These are phyloP conservation scores for Myiagra hebetior DNA, from an alignment of 2,113 vertebrate genomes.

Conservation along the genomic window DNA sequence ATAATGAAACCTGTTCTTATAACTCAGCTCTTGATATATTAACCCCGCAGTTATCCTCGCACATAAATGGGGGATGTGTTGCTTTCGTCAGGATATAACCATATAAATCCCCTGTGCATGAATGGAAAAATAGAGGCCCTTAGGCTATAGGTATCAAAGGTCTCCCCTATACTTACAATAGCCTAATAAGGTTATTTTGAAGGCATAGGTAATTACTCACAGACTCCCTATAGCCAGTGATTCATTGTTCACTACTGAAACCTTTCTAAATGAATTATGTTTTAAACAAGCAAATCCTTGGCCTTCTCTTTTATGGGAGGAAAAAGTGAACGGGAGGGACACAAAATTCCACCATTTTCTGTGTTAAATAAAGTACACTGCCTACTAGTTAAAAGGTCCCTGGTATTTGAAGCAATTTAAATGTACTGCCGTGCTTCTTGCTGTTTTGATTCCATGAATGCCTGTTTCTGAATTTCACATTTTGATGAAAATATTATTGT, in stretches of 20 bases:
- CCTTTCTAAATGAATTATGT: slow-evolving; percentile 42
- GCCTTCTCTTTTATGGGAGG: not conserved
- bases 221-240: slow-evolving; percentile 13
- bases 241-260: slow-evolving; percentile 54
- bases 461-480: not conserved
- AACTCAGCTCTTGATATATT: slow-evolving; percentile 51
- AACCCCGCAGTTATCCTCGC: slow-evolving; percentile 22
- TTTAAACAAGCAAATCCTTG: slow-evolving; percentile 50
- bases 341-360: not conserved
- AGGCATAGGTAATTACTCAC: slow-evolving; percentile 41
- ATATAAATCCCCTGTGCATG: slow-evolving; percentile 43
- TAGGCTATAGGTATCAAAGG: slow-evolving; percentile 40
- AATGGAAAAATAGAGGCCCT: slow-evolving; percentile 45
- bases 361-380: not conserved
- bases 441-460: not conserved
- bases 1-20: slow-evolving; percentile 47
- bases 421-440: not conserved
- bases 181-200: slow-evolving; percentile 58
- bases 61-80: slow-evolving; percentile 55
- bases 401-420: not conserved
- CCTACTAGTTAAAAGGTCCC: not conserved
- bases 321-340: not conserved
- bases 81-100: slow-evolving; percentile 50
- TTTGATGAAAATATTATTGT: slow-evolving; percentile 61
- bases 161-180: slow-evolving; percentile 42